Conservation (phyloP, 2,888 invertebrate species). For the Antitype chi region DNA sequence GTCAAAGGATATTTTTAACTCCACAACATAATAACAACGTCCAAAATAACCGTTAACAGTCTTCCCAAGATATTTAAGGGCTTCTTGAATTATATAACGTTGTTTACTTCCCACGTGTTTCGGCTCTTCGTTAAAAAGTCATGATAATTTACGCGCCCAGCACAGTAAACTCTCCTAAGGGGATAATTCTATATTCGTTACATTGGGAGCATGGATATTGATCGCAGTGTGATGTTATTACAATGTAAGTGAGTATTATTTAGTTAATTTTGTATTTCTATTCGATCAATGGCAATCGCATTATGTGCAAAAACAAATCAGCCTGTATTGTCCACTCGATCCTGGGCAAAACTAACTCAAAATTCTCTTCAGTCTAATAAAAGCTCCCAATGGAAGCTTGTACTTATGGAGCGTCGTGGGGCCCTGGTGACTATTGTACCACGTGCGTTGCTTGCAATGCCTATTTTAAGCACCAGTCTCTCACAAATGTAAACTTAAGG, state of each 20-base stretch:
- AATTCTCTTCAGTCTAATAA: too few relatives aligned
- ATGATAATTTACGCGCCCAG: conserved; percentile 48
- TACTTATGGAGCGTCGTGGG: too few relatives aligned
- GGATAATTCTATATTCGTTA: conserved; percentile 16
- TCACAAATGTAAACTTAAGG: too few relatives aligned
- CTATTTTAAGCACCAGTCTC: too few relatives aligned
- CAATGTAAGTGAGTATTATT: background rate
- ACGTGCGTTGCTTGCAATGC: too few relatives aligned
- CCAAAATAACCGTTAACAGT: background rate
- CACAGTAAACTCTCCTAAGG: conserved; percentile 28
- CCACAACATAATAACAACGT: conserved; percentile 1
- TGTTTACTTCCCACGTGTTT: conserved; percentile 25
- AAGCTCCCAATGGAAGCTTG: too few relatives aligned
- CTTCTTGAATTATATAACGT: conserved; percentile 15
- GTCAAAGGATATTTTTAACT: background rate
- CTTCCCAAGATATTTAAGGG: conserved; percentile 30
- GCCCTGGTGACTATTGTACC: too few relatives aligned
- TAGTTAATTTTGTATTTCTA: background rate
- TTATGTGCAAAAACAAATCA: too few relatives aligned
- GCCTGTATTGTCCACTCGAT: too few relatives aligned
- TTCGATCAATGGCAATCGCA: background rate
- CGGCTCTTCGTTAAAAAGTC: conserved; percentile 52
- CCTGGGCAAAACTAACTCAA: too few relatives aligned
- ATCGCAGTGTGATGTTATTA: background rate
- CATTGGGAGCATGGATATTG: background rate